Evolutionary conservation across 2,888 invertebrate species (phyloP).

Genomic region (Eilema depressum): DNA sequence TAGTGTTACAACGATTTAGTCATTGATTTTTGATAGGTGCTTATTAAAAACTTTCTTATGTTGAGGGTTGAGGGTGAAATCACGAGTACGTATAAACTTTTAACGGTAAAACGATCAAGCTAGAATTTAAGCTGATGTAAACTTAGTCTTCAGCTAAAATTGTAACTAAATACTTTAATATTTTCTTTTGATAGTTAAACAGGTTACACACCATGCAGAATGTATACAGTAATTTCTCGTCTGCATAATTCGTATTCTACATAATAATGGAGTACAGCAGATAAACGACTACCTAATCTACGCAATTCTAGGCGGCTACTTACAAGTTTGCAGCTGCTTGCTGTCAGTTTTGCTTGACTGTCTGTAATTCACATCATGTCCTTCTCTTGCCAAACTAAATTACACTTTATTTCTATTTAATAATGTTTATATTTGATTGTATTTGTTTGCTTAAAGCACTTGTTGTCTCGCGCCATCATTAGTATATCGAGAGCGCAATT

Average conservation of each 20-base stretch:
- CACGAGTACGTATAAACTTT: too few species aligned
- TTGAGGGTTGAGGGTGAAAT: too few species aligned
- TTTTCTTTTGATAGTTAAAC: too few species aligned
- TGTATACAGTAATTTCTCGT: neutral
- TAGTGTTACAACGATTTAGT: too few species aligned
- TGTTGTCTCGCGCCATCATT: slow-evolving; percentile 44
- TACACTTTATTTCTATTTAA: neutral
- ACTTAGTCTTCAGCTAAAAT: too few species aligned
- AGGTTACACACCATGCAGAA: too few species aligned
- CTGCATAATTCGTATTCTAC: neutral
- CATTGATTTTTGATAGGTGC: too few species aligned
- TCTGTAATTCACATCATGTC: slow-evolving; percentile 13
- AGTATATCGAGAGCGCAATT: slow-evolving; percentile 42
- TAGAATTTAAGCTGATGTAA: too few species aligned
- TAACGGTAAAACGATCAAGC: too few species aligned
- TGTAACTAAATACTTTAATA: too few species aligned
- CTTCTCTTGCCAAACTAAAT: slow-evolving; percentile 17
- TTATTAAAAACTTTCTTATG: too few species aligned
- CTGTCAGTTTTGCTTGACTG: slow-evolving; percentile 32
- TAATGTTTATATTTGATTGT: slow-evolving; percentile 26
- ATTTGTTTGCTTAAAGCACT: slow-evolving; percentile 22
- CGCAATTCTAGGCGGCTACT: neutral
- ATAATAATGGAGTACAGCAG: too few species aligned
- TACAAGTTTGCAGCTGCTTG: neutral
- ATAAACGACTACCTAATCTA: neutral